Evolutionary conservation across 2,888 invertebrate genomes (phyloP).

Genomic region (Capitulum mitella): DNA sequence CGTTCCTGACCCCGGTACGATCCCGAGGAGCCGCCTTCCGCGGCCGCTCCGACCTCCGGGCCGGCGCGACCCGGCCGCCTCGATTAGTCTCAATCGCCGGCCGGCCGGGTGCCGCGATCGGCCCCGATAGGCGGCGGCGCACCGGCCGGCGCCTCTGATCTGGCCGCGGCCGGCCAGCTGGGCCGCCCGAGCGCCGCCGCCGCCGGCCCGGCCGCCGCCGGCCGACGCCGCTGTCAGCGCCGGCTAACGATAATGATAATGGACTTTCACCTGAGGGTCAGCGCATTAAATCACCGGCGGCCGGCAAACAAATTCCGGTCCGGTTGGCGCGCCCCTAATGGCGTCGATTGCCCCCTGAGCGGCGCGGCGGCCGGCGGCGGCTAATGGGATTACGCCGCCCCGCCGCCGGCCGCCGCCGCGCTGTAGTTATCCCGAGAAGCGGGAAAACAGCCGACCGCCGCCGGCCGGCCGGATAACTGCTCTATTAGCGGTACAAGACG

Average conservation of each 20-base stretch:
- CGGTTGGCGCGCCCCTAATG: neutral
- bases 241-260: conserved; percentile 19
- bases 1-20: too few relatives aligned
- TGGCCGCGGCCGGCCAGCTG: too few relatives aligned
- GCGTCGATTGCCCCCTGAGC: neutral
- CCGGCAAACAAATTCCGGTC: conserved; percentile 18
- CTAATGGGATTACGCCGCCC: neutral
- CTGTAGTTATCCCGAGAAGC: neutral
- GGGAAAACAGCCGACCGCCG: neutral
- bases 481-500: neutral
- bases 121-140: too few relatives aligned
- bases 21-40: too few relatives aligned
- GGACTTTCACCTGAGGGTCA: conserved; percentile 12
- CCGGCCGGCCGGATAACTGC: neutral
- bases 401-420: neutral
- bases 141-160: too few relatives aligned
- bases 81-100: too few relatives aligned
- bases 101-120: too few relatives aligned
- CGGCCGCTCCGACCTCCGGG: too few relatives aligned
- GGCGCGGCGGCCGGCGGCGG: neutral
- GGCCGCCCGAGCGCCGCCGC: too few relatives aligned
- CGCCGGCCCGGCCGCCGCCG: neutral
- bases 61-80: too few relatives aligned
- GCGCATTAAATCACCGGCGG: neutral
- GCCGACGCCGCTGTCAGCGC: neutral